These are phyloP conservation scores for Pedetes capensis DNA, from an alignment of 2,113 vertebrate genomes.

Conservation along the genomic window DNA sequence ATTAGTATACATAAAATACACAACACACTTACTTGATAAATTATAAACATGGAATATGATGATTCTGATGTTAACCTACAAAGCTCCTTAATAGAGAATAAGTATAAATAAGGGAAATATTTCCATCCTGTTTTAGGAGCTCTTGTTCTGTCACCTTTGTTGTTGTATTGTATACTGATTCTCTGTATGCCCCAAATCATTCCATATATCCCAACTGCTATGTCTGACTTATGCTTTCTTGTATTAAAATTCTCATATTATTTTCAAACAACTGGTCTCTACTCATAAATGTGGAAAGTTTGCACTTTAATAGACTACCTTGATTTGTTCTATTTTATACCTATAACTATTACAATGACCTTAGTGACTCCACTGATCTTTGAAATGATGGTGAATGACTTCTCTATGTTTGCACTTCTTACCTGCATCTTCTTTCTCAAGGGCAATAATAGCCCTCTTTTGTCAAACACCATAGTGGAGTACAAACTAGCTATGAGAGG, in stretches of 20 bases:
- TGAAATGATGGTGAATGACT: background rate
- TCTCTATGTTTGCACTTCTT: background rate
- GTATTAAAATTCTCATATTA: background rate
- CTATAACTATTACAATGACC: background rate
- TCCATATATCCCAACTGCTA: background rate
- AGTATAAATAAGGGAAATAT: background rate
- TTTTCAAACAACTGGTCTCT: slow-evolving; percentile 19
- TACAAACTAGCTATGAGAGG: slow-evolving; percentile 1
- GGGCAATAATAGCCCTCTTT: background rate
- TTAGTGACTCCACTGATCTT: background rate
- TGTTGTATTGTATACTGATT: background rate
- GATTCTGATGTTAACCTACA: background rate
- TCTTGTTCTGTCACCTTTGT: background rate
- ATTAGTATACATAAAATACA: background rate
- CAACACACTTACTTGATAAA: background rate
- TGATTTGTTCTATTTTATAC: background rate
- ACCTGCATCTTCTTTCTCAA: background rate
- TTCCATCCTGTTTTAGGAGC: background rate
- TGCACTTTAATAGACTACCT: background rate
- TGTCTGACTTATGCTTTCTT: background rate
- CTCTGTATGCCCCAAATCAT: background rate
- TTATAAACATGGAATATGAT: background rate
- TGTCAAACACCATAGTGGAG: background rate
- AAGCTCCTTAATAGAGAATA: background rate
- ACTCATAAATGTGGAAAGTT: background rate